Conservation (phyloP, 2,888 invertebrate species). For the Agrenia bidenticulata region DNA sequence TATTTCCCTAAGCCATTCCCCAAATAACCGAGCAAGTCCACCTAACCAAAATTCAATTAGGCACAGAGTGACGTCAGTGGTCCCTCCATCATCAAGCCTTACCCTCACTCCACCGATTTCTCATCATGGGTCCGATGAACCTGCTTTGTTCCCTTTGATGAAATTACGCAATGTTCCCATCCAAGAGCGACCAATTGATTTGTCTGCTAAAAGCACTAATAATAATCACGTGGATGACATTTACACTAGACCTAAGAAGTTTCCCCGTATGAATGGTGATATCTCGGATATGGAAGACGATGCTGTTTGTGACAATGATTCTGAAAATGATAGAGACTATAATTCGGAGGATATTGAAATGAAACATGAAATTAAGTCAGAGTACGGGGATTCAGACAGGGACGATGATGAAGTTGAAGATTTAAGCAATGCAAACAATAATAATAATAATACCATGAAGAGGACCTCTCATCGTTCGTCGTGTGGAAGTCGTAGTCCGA, state of each 20-base stretch:
- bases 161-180: slow-evolving; percentile 39
- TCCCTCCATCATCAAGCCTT: slow-evolving; percentile 50
- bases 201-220: slow-evolving; percentile 45
- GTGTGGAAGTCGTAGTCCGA: slow-evolving; percentile 46
- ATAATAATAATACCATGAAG: slow-evolving; percentile 23
- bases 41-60: slow-evolving; percentile 33
- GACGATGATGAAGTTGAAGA: slow-evolving; percentile 36
- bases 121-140: slow-evolving; percentile 50
- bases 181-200: slow-evolving; percentile 47
- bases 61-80: slow-evolving; percentile 40
- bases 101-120: slow-evolving; percentile 52
- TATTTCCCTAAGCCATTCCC: slow-evolving; percentile 18
- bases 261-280: slow-evolving; percentile 41
- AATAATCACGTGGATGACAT: slow-evolving; percentile 43
- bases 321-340: slow-evolving; percentile 25
- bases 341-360: slow-evolving; percentile 34
- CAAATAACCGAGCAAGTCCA: slow-evolving; percentile 34
- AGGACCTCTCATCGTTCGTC: slow-evolving; percentile 39
- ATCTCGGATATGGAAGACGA: slow-evolving; percentile 38
- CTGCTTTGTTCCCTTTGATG: slow-evolving; percentile 36
- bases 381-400: slow-evolving; percentile 33
- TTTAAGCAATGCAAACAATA: slow-evolving; percentile 31
- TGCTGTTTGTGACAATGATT: slow-evolving; percentile 9
- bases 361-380: slow-evolving; percentile 32
- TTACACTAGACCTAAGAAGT: slow-evolving; percentile 27